These are phyloP conservation scores for Acleris emargana DNA, from an alignment of 2,888 invertebrate genomes.

Conservation along the genomic window DNA sequence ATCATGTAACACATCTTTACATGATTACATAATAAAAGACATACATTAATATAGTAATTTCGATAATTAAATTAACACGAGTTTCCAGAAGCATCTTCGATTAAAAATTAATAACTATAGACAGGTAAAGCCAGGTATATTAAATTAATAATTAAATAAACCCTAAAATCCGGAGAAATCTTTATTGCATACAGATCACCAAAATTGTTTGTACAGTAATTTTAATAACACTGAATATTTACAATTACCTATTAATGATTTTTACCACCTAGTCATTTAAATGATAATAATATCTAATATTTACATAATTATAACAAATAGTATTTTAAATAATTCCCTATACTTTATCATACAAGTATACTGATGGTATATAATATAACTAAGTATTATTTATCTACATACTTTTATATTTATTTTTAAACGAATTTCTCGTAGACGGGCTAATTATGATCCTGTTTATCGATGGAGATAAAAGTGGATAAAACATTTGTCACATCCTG, in stretches of 20 bases:
- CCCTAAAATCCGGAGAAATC: conserved; percentile 65
- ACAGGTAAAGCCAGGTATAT: no score
- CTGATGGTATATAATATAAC: conserved; percentile 35
- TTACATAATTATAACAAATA: conserved; percentile 68
- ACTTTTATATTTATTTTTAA: conserved; percentile 7
- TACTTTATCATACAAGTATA: conserved; percentile 48
- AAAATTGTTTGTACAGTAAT: conserved; percentile 78
- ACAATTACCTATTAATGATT: conserved; percentile 64
- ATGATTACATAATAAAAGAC: no score
- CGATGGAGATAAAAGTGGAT: no score
- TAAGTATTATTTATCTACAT: conserved; percentile 12
- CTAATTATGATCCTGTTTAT: background rate
- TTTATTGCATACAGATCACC: conserved; percentile 81
- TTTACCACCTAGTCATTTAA: conserved; percentile 47
- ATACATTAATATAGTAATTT: no score
- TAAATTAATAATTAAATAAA: conserved; percentile 42
- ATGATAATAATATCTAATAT: conserved; percentile 58
- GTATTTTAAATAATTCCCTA: conserved; percentile 48
- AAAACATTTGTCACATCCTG: no score
- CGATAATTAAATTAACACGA: no score
- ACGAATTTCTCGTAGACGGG: conserved; percentile 16
- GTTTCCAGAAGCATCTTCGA: no score
- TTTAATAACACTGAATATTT: conserved; percentile 77
- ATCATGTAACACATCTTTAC: no score
- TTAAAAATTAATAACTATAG: no score